Base-by-base conservation (phyloP, 2,797 vertebrate genomes). In the Champsocephalus gunnari region DNA sequence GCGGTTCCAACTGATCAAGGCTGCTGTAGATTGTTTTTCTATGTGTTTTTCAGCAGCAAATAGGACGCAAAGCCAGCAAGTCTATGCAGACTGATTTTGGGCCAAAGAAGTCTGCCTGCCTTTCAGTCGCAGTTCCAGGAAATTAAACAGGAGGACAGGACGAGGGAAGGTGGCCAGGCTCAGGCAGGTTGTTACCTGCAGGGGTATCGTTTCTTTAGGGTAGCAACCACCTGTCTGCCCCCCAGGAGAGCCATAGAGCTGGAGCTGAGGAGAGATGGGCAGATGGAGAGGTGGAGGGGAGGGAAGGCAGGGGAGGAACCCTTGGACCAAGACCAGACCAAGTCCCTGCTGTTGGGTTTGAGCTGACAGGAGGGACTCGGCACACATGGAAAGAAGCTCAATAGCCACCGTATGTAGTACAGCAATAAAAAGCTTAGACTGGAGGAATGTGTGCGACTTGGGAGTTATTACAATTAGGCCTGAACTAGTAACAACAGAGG, bases 151-250 rank as follows among this genome's bases (percentile, higher is more conserved):
- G 62, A 72, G 64, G 55, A 85, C 66, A 75, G 43, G 54, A 56
- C 17, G 34, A 59, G 73, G 77, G 74, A 82, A 73, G 48, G 68
- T 60, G 78, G 81, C 71, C 89, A 87, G 81, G 66, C 53, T 71
- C 53, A 45, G 73, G 77, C 81, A 90, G 88, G 85, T 82, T 92
- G 81, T 55, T 88, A 81, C 79, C 88, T 61, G 71, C 70, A 63
- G 87, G 88, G 79, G 71, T 59, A 71, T 49, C 14, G 66, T 80
- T 84, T 89, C 87, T 82, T 78, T 71, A 83, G 83, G 89, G 83
- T 83, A 72, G 68, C 77, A 82, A 82, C 88, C 93, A 93, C 92
- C 92, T 93, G 91, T 91, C 89, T 77, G n/a, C 85, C 56, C 71
- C 82, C 66, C 69, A 87, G 89, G 89, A 90, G 77, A 82, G 58